Base-by-base conservation (phyloP, 1,140 invertebrate genomes). In the Teleopsis dalmanni region DNA sequence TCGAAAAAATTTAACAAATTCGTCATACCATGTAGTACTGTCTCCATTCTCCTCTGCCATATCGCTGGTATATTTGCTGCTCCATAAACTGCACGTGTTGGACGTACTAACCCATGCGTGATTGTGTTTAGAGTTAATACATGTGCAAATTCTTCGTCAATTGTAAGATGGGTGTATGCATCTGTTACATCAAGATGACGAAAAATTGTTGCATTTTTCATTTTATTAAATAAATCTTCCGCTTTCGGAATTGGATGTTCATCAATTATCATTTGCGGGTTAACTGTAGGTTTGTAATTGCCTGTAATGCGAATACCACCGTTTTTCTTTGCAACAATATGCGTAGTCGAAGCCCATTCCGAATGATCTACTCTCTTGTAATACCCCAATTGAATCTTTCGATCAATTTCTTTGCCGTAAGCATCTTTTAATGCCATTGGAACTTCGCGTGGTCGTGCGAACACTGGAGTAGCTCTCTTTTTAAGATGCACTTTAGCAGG, bases 71-170 rank as follows among this genome's bases (percentile, higher is more conserved):
- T 48, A 29, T 48, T 48, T 10, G 47, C 47, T 33, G 57, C 58
- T 22, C 47, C 52, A 22, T 47, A 50, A 11, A 60, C 42, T 6
- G 56, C 56, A 38, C 57, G 56, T 18, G 52, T 43, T 14, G 58
- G 38, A 31, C 57, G 40, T 41, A 52, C 57, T 47, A 65, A 70
- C 35, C 53, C 55, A 45, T 53, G 73, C 23, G 62, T 43, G 13
- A 13, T 65, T 63, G 47, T 48, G 19, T 34, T 48, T 38, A 43
- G 23, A n/a, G 48, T 37, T 27, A 44, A 35, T 9, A 33, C 29
- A 21, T 44, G 31, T 45, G 41, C 40, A 27, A 13, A 23, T 19
- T 49, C 36, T 13, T 42, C 36, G 18, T 49, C 37, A 21, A 49
- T 31, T 3, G 11, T 4, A n/a, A 40, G 19, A n/a, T 40, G 37